Percentiles rank a stretch among this genome's conserved stretches.
Conservation (phyloP, 2,113 vertebrate species). For the Tor tambroides region DNA sequence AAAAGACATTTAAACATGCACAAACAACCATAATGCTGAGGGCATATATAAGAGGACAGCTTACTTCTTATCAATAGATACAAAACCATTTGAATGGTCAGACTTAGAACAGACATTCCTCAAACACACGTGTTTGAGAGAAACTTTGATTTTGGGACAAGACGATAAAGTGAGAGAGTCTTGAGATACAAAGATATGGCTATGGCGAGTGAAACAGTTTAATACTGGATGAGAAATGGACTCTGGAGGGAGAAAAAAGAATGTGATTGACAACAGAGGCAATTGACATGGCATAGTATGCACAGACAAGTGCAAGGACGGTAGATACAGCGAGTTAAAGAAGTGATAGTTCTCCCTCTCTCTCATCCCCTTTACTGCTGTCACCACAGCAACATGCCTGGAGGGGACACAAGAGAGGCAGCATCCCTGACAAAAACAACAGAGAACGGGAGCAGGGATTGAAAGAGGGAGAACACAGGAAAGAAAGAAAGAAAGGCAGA, state of each 20-base stretch:
- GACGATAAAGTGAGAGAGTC: neutral
- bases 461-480: slow-evolving; percentile 22
- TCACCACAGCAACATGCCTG: slow-evolving; percentile 62
- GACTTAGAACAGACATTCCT: neutral
- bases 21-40: slow-evolving; percentile 22
- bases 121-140: neutral
- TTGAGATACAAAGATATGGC: slow-evolving; percentile 11
- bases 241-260: slow-evolving; percentile 56
- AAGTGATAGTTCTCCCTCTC: slow-evolving; percentile 50
- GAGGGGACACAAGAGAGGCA: slow-evolving; percentile 61
- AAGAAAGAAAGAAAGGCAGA: neutral
- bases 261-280: slow-evolving; percentile 58
- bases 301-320: slow-evolving; percentile 58
- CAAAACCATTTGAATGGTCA: neutral
- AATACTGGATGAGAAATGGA: slow-evolving; percentile 58
- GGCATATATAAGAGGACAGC: neutral
- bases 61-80: neutral
- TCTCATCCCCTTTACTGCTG: slow-evolving; percentile 39
- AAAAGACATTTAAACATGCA: slow-evolving; percentile 40
- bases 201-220: slow-evolving; percentile 39
- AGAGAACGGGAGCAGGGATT: slow-evolving; percentile 31
- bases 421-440: slow-evolving; percentile 52
- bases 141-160: neutral
- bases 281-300: slow-evolving; percentile 66
- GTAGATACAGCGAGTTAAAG: slow-evolving; percentile 56